Base-by-base conservation (phyloP, 2,888 invertebrate genomes). In the Petrolisthes cinctipes region DNA sequence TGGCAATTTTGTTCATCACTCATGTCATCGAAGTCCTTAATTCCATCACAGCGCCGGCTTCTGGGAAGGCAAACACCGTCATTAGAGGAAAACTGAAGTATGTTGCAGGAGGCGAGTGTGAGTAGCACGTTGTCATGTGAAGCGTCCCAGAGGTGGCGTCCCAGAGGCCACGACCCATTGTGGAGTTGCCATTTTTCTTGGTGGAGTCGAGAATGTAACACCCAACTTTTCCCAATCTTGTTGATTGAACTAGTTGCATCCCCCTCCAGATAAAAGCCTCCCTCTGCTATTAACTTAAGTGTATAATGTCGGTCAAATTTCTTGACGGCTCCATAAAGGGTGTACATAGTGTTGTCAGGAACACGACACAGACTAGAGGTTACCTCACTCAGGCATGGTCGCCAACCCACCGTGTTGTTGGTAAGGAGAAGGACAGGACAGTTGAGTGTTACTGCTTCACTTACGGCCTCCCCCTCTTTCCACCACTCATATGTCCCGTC, bases 81-180 rank as follows among this genome's bases (percentile, higher is more conserved):
- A 51, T 82, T 17, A 51, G 82, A 51, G 68, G 82, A 68, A n/a
- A 82, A 82, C 82, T 82, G 82, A 17, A 68, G 37, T 66, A n/a
- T 66, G 68, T 68, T 68, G 4, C 82, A 82, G 61, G 68, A 37
- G 17, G 82, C 51, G 68, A 82, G 68, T 9, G 82, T 82, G 51
- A 82, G 53, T 11, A 11, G 57, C 37, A 23, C 17, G 61, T 57
- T n/a, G n/a, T 6, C 14, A n/a, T 71, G 71, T 7, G 20, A 4
- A n/a, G 82, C 7, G 37, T 11, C 17, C 82, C 82, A 82, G 68
- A 9, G n/a, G 51, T n/a, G 82, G 11, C 82, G 82, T 14, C 82
- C 68, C 82, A 82, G 37, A 11, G 53, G 66, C 23, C 68, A 51
- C 20, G 14, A 20, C 2, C 68, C 23, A 11, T 37, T 5, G 4